phyloP scores from a whole-genome alignment of 2,113 vertebrate genomes.

The Sinocyclocheilus anophthalmus region DNA sequence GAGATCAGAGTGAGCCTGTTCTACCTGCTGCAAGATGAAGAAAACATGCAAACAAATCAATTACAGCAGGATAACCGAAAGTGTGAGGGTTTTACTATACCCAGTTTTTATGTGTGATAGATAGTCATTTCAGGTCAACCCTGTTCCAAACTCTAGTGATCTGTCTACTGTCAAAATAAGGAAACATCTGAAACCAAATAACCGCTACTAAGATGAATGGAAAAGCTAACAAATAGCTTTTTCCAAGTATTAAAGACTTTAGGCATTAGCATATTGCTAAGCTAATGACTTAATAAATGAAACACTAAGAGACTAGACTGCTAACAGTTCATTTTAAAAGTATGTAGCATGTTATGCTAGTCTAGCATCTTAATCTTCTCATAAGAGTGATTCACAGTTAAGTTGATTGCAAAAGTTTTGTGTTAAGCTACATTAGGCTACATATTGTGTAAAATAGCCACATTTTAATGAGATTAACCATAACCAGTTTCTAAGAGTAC shows the following conservation, averaged over 20 bases:
- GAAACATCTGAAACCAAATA: not conserved
- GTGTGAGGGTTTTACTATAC: not conserved
- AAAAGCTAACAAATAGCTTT: not conserved
- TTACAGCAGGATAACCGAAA: not conserved
- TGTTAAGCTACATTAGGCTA: not conserved
- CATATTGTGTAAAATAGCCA: not conserved
- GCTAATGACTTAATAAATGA: not conserved
- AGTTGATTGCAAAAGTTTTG: too few species aligned
- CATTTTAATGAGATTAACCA: not conserved
- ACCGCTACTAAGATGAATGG: not conserved
- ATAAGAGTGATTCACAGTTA: too few species aligned
- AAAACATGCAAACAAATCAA: slow-evolving; percentile 18
- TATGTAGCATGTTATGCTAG: not conserved
- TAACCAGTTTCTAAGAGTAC: not conserved
- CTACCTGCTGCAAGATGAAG: slow-evolving; percentile 82
- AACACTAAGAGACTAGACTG: not conserved
- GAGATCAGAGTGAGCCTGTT: slow-evolving; percentile 87
- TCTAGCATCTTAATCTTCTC: not conserved
- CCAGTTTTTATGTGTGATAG: not conserved
- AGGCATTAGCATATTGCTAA: not conserved
- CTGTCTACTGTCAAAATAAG: not conserved
- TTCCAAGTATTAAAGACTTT: not conserved
- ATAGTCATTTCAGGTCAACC: not conserved
- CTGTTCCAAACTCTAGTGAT: not conserved
- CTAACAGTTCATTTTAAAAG: not conserved